These are phyloP conservation scores for Amphipoea oculea DNA, from an alignment of 2,888 invertebrate species.

Conservation along the genomic window DNA sequence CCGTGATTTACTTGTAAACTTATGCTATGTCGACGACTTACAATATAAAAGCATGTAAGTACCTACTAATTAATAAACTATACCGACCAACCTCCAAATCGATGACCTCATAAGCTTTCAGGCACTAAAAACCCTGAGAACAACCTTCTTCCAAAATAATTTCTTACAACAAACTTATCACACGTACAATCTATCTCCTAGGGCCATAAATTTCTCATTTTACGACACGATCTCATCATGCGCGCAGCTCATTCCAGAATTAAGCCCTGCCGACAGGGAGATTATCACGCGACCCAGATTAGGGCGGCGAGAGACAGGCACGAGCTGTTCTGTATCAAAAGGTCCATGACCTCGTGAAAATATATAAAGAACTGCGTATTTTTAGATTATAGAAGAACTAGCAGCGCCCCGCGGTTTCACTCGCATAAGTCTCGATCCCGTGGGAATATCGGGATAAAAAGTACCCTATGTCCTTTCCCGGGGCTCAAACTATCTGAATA, in stretches of 20 bases:
- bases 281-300: slow-evolving; percentile 43
- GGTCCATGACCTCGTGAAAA: slow-evolving; percentile 30
- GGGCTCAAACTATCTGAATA: no score
- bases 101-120: background rate
- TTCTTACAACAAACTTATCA: background rate
- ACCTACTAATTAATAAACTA: background rate
- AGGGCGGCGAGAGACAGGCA: slow-evolving; percentile 10
- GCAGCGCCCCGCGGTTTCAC: no score
- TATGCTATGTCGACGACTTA: background rate
- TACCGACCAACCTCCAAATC: background rate
- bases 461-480: no score
- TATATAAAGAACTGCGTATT: background rate
- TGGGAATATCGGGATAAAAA: no score
- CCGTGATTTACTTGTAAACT: background rate
- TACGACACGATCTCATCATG: slow-evolving; percentile 37
- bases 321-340: slow-evolving; percentile 33
- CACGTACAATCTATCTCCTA: background rate
- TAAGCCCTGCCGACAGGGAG: slow-evolving; percentile 41
- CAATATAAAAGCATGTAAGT: background rate
- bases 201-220: slow-evolving; percentile 30
- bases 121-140: background rate
- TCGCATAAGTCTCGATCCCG: no score
- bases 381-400: background rate
- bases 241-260: slow-evolving; percentile 26
- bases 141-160: background rate